phyloP scores from a whole-genome alignment of 2,113 vertebrate species.

The Stegostoma tigrinum region DNA sequence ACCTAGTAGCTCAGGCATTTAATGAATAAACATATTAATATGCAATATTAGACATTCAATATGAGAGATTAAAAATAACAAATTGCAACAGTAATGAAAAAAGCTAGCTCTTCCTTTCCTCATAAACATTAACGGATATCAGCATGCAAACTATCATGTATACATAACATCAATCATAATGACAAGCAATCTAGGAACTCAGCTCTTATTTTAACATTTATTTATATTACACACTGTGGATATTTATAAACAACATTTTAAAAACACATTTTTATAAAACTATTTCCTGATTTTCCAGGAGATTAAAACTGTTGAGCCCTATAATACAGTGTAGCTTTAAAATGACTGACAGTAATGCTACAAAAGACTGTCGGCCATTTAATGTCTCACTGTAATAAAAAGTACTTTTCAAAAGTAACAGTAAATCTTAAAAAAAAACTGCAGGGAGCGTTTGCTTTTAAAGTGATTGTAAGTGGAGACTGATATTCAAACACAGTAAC shows the following conservation, averaged over 20 bases:
- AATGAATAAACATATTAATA: neutral
- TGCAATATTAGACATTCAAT: constrained; percentile 4
- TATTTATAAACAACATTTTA: constrained; percentile 31
- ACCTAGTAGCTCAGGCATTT: constrained; percentile 3
- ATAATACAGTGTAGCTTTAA: neutral
- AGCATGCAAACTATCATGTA: constrained; percentile 22
- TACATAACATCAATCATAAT: neutral
- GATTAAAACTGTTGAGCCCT: neutral
- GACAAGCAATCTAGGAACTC: neutral
- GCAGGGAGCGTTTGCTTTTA: neutral
- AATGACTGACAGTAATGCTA: neutral
- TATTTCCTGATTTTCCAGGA: constrained; percentile 25
- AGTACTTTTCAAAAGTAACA: neutral
- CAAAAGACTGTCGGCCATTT: neutral
- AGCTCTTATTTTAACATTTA: constrained; percentile 19
- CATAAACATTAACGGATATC: neutral
- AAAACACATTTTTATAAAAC: constrained; percentile 19
- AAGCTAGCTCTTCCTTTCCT: neutral
- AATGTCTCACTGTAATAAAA: constrained; percentile 16
- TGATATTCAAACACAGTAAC: constrained; percentile 1
- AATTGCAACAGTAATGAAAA: neutral
- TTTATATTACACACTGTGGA: neutral
- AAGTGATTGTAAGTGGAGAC: neutral
- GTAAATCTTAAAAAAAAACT: neutral
- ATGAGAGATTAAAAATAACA: constrained; percentile 29